Evolutionary conservation across 2,888 invertebrate genomes (phyloP).

Genomic region (Pecten maximus): DNA sequence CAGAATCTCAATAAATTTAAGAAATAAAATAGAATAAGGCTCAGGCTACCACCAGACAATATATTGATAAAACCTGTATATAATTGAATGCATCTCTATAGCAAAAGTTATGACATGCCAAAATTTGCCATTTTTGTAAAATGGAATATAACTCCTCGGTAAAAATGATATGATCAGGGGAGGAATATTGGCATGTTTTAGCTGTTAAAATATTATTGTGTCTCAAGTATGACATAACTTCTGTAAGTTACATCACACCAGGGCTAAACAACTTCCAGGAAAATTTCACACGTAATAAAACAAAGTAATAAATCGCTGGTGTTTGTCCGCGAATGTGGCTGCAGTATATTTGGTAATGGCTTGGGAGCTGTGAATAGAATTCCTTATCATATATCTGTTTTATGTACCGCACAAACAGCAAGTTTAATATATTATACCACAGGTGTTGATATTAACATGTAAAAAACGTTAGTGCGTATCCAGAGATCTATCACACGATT

Average conservation of each 20-base stretch:
- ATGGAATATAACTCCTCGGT: not conserved
- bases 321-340: not conserved
- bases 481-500: too few relatives aligned
- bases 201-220: not conserved
- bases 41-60: not conserved
- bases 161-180: not conserved
- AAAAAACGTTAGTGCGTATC: too few relatives aligned
- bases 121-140: not conserved
- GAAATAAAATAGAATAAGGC: not conserved
- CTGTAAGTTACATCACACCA: not conserved
- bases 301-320: not conserved
- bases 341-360: not conserved
- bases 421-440: too few relatives aligned
- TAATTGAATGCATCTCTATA: not conserved
- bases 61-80: not conserved
- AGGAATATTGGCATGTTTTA: not conserved
- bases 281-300: not conserved
- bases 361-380: not conserved
- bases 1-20: not conserved
- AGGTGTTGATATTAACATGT: too few relatives aligned
- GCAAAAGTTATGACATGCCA: not conserved
- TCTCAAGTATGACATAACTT: not conserved
- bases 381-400: not conserved
- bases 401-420: too few relatives aligned
- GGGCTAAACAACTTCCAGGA: not conserved